Base-by-base conservation (phyloP, 1,140 invertebrate genomes). In the Nasonia longicornis region DNA sequence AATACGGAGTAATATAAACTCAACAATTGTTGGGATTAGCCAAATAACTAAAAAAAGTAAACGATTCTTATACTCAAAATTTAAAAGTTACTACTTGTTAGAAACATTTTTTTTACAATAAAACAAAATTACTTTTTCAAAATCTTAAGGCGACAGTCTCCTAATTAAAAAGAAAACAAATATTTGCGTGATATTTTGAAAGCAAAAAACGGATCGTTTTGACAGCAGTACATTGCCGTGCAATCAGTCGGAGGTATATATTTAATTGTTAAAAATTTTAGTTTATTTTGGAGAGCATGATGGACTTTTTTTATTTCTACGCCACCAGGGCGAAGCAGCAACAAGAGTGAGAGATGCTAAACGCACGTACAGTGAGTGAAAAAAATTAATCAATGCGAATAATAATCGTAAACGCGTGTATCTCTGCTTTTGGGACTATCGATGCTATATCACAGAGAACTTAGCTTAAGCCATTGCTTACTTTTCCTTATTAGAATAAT, bases 371-470 rank as follows among this genome's bases (percentile, higher is more conserved):
- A 82, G 52, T 74, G 63, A 74, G 69, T 77, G 70, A 82, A 67
- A 77, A 82, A 63, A 82, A 82, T 77, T 71, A 81, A 82, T 79
- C 35, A 79, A 82, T 82, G 77, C 72, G 72, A 82, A 82, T 79
- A 77, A 73, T 81, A 79, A 82, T 82, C 38, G 42, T 75, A 82
- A 79, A 79, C 81, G 77, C 72, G 72, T 75, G 85, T 86, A 86
- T 88, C 85, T 87, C 87, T 88, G 85, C 86, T 86, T 85, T 66
- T 80, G 83, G 80, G 78, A 86, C 83, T 87, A 87, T 86, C 80
- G 72, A 85, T 83, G 86, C 87, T 88, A 88, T 88, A 89, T 89
- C 87, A 89, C 87, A 89, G 87, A 88, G 87, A 87, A 88, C 81
- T 85, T 85, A 86, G 85, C 71, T 84, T 82, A 86, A 74, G 79